Evolutionary conservation across 2,797 vertebrate species (phyloP), one percentile per base, ranked within the genome.

Genomic region (Parotocinclus haroldoi): DNA sequence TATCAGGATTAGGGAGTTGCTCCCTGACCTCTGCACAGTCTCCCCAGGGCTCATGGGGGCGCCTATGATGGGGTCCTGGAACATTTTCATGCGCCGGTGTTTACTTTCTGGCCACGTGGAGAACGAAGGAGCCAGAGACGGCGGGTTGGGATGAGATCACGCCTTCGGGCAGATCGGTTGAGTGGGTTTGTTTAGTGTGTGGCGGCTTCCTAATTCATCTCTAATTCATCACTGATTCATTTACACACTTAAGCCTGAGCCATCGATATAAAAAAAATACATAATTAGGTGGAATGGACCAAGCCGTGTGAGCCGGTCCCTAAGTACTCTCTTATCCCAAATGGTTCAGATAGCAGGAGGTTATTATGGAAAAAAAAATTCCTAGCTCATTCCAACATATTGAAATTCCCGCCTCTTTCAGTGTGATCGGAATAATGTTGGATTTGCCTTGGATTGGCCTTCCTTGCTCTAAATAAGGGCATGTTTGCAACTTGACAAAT

Each of bases 1-100:
- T 70, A 75, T 75, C 72, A 14, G 69, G 27, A 57, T 53, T 19
- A 10, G 68, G 66, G 58, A 51, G 37, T 68, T 57, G 19, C 19
- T 58, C 45, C 1, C 58, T 27, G 45, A 27, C 27, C 60, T 58
- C 39, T 10, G 12, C 10, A 13, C 13, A 8, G 58, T 60, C 12
- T 13, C 60, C 50, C 16, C 7, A 8, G 38, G 61, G 49, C 37
- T 16, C 14, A 11, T 11, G 8, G 6, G 38, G 55, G 65, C 50
- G 39, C 57, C 55, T 61, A 18, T 12, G n/a, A 17, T 56, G 38
- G 39, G 45, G 9, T 9, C 36, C 27, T 9, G 14, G 18, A 39
- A 44, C 19, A 19, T 40, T 62, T 66, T 53, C 68, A 58, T 38
- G 49, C 49, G 66, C 7, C 55, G 42, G 56, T 63, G 52, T 58